Evolutionary conservation across 2,888 invertebrate genomes (phyloP), one percentile per base, ranked within the genome.

Genomic region (Watsonalla cultraria): DNA sequence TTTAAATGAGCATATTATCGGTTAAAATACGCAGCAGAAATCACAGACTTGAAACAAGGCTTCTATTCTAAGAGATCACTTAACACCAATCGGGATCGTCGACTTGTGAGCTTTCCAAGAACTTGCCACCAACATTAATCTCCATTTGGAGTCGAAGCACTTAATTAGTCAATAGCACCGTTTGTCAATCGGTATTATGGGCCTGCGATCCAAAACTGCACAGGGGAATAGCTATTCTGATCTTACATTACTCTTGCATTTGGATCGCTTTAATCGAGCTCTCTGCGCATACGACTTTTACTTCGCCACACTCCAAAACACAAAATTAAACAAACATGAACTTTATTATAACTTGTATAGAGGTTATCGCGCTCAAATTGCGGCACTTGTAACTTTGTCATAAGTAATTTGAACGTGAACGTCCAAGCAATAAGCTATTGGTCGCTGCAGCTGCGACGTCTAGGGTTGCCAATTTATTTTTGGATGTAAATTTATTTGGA

Each of bases 381-480:
- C 54, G 52, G 64, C 52, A 61, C 62, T 57, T 64, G 63, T 69
- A 66, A 65, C 58, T 70, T 76, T 72, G 78, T 65, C 58, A 70
- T 67, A 70, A 70, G 76, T 78, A 79, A 77, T 81, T 80, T 74
- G 76, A 80, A 78, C 81, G 72, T 65, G 61, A 76, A 75, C 72
- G 80, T 80, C 80, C 82, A 74, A 82, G 83, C 80, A 79, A 84
- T 85, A 86, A 84, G 85, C 80, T 86, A 86, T 84, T 80, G 81
- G 80, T 63, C 65, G 71, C 61, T 81, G 84, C 89, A 89, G 88
- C 89, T 89, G 89, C 80, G 78, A 65, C 63, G 58, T 60, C 67
- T 77, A 88, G 87, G 89, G 88, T 73, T 89, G 87, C 80, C 85
- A 86, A 81, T 67, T 76, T 88, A 87, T 87, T 80, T 87, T 80